These are phyloP conservation scores for Antheraea assamensis DNA, from an alignment of 2,888 invertebrate species.

Conservation along the genomic window DNA sequence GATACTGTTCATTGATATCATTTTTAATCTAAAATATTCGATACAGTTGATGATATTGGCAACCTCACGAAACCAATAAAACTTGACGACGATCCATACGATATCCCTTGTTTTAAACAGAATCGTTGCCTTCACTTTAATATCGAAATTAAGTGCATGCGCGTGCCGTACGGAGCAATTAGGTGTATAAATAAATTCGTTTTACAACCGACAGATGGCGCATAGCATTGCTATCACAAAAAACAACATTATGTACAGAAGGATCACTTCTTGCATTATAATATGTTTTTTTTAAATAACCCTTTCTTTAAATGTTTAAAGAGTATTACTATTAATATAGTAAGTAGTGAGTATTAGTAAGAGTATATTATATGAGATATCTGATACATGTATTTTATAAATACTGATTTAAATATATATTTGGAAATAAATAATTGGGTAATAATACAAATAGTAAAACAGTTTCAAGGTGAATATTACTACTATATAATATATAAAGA, in stretches of 20 bases:
- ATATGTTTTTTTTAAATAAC: not conserved
- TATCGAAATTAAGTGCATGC: slow-evolving; percentile 77
- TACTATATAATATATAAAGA: too few relatives aligned
- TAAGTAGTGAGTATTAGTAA: too few relatives aligned
- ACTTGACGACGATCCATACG: slow-evolving; percentile 59
- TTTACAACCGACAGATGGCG: slow-evolving; percentile 77
- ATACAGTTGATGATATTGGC: not conserved
- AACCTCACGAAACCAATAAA: slow-evolving; percentile 51
- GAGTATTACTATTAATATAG: too few relatives aligned
- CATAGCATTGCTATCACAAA: slow-evolving; percentile 20
- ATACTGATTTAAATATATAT: too few relatives aligned
- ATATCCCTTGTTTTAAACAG: slow-evolving; percentile 65
- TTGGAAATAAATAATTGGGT: too few relatives aligned
- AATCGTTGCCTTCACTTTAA: slow-evolving; percentile 71
- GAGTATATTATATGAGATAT: too few relatives aligned
- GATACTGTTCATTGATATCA: not conserved
- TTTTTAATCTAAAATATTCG: not conserved
- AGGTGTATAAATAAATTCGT: slow-evolving; percentile 78
- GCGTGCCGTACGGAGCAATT: slow-evolving; percentile 73
- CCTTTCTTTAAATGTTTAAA: not conserved
- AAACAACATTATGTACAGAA: slow-evolving; percentile 10
- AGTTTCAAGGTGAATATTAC: too few relatives aligned
- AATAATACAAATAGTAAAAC: too few relatives aligned
- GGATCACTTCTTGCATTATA: not conserved
- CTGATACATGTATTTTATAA: too few relatives aligned